These are phyloP conservation scores for Belgica antarctica DNA, from an alignment of 2,888 invertebrate genomes.

Conservation along the genomic window DNA sequence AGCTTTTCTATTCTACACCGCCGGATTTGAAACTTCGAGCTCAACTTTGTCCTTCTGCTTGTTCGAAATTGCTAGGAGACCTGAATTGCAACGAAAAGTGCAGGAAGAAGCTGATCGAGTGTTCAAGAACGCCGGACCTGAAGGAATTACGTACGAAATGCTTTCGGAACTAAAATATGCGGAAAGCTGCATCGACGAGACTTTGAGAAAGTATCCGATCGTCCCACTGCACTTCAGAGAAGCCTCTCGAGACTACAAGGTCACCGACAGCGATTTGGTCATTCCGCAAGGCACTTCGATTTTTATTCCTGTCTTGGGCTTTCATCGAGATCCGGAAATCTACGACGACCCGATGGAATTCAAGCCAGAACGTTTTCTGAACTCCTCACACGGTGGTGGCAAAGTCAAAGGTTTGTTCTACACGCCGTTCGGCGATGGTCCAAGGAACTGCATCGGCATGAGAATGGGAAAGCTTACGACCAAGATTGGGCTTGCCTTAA, in stretches of 20 bases:
- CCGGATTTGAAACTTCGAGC: slow-evolving; percentile 53
- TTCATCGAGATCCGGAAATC: slow-evolving; percentile 55
- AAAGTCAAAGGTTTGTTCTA: slow-evolving; percentile 45
- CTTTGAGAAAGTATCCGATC: slow-evolving; percentile 55
- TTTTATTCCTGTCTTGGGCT: slow-evolving; percentile 53
- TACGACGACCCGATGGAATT: slow-evolving; percentile 55
- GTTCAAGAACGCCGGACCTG: slow-evolving; percentile 45
- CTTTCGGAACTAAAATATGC: slow-evolving; percentile 55
- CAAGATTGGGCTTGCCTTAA: slow-evolving; percentile 14
- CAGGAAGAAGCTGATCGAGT: slow-evolving; percentile 51
- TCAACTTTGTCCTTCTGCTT: slow-evolving; percentile 53
- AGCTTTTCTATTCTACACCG: slow-evolving; percentile 46
- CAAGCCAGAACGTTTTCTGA: slow-evolving; percentile 54
- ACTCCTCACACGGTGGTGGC: slow-evolving; percentile 48
- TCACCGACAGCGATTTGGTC: slow-evolving; percentile 50
- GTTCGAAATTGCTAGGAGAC: slow-evolving; percentile 54
- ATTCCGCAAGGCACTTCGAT: slow-evolving; percentile 52
- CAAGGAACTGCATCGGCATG: slow-evolving; percentile 46
- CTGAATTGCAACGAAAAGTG: slow-evolving; percentile 51
- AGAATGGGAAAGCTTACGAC: slow-evolving; percentile 12
- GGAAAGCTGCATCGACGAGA: slow-evolving; percentile 51
- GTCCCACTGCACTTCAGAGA: slow-evolving; percentile 53
- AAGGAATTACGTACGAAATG: slow-evolving; percentile 53
- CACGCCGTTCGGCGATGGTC: slow-evolving; percentile 54
- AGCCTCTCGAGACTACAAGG: slow-evolving; percentile 51